A percentile compares a stretch with the other conserved stretches of the same genome.
phyloP scores from a whole-genome alignment of 2,113 vertebrate genomes.

The Crocuta crocuta region DNA sequence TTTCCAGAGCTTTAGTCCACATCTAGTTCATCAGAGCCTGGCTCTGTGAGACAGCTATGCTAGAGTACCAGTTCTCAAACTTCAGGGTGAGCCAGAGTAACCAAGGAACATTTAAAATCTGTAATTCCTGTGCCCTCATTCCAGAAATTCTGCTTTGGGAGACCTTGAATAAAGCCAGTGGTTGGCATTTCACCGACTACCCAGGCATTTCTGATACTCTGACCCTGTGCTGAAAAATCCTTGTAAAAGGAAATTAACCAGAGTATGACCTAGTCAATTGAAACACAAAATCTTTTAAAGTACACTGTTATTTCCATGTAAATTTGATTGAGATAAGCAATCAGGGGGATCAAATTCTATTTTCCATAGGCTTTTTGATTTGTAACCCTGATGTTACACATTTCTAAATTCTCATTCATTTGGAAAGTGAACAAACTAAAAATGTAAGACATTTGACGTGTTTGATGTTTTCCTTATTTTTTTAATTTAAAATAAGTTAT shows the following conservation, averaged over 20 bases:
- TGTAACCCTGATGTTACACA: not conserved
- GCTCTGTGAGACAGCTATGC: not conserved
- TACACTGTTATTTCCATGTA: not conserved
- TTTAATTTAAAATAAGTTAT: not conserved
- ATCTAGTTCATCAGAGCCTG: not conserved
- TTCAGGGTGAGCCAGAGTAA: not conserved
- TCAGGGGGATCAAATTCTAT: not conserved
- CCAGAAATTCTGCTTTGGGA: not conserved
- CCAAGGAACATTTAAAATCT: not conserved
- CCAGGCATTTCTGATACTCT: not conserved
- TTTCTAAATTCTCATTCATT: not conserved
- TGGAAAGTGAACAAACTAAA: conserved; percentile 7
- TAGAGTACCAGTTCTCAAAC: not conserved
- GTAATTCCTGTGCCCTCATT: not conserved
- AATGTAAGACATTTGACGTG: not conserved
- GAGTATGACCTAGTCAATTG: not conserved
- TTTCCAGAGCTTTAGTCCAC: not conserved
- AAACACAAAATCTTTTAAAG: not conserved
- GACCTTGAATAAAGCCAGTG: not conserved
- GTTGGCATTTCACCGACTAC: not conserved
- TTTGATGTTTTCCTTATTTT: not conserved
- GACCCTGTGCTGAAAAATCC: not conserved
- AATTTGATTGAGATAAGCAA: not conserved
- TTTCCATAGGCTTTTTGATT: not conserved
- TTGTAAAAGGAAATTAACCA: not conserved